Evolutionary conservation across 2,888 invertebrate species (phyloP), one percentile per base, ranked within the genome.

Genomic region (Melieria crassipennis): DNA sequence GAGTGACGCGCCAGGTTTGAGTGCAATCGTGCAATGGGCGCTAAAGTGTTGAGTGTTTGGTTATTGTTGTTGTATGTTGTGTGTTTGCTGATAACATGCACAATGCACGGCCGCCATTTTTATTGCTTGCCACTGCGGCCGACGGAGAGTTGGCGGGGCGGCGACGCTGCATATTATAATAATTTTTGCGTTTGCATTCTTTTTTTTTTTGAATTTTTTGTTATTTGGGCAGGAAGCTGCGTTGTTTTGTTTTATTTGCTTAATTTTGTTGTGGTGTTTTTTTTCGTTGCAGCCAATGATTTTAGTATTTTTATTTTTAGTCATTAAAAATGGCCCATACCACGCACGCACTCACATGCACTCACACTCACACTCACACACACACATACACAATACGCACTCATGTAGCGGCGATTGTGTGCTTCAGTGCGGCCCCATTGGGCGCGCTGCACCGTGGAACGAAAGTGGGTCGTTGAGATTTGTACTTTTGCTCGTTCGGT

Each of bases 391-490:
- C 42, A 63, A 61, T 50, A 43, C 7, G 57, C 58, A 11, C 47
- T 16, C n/a, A 13, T 43, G 50, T 65, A 57, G n/a, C 55, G 68
- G 43, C 55, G 16, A 61, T 30, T 47, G 13, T 45, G n/a, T 63
- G 65, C 50, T 13, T 65, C 46, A n/a, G 43, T 63, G 58, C 43
- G 65, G 61, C 65, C 56, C 47, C 69, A 69, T 66, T 65, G 71
- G 55, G 16, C 50, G 69, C 45, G 70, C 47, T 65, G 71, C 65
- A 73, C 78, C 80, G 78, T 78, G 81, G 79, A 79, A 78, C 79
- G 83, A 82, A 83, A 81, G 81, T 83, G 84, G 83, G 83, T 83
- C 83, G 83, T 78, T 78, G 71, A 72, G 13, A 10, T 58, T 58
- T 58, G 58, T 30, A 74, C 52, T 62, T 68, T 68, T 68, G 68